phyloP scores from a whole-genome alignment of 2,113 vertebrate species.

The Rattus norvegicus region DNA sequence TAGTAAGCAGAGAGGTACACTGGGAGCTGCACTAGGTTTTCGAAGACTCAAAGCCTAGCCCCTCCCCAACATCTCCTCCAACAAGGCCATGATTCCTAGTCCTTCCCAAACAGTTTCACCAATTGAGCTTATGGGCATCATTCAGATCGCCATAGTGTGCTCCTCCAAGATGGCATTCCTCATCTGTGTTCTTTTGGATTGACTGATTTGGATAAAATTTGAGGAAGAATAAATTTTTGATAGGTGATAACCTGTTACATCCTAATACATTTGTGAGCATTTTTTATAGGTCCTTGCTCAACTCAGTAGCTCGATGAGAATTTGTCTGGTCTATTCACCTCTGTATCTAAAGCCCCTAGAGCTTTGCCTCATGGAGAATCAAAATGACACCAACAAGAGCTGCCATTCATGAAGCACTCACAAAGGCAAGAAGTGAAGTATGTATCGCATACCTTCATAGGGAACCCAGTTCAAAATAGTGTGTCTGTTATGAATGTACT shows the following conservation, averaged over 20 bases:
- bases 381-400: conserved; percentile 14
- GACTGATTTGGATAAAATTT: background rate
- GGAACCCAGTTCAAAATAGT: background rate
- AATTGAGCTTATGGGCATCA: background rate
- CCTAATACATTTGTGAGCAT: background rate
- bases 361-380: background rate
- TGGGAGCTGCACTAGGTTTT: background rate
- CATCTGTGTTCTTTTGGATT: background rate
- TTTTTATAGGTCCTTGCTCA: background rate
- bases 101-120: background rate
- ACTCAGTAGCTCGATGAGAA: background rate
- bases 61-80: background rate
- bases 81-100: background rate
- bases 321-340: background rate
- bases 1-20: background rate
- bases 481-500: background rate
- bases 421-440: background rate
- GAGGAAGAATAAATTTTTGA: background rate
- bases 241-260: background rate
- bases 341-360: background rate
- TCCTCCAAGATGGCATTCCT: background rate
- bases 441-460: background rate
- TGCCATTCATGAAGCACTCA: background rate
- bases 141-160: background rate
- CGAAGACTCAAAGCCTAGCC: background rate